Evolutionary conservation across 2,888 invertebrate species (phyloP), one percentile per base, ranked within the genome.

Genomic region (Drosophila paucipuncta): DNA sequence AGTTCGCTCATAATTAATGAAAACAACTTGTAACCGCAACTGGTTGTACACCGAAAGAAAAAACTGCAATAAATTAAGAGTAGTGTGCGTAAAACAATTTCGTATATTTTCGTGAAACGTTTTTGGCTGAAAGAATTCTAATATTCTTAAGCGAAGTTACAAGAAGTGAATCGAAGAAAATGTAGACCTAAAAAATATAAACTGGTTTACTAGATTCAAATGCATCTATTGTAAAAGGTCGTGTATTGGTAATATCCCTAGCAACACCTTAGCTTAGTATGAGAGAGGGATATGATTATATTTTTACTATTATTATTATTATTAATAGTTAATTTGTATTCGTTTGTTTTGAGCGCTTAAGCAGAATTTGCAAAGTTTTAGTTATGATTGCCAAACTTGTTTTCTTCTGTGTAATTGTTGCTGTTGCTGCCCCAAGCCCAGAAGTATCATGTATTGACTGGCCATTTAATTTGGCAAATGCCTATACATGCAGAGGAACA

Each of bases 1-100:
- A 31, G 35, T 64, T 52, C 63, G 79, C 84, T 86, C 89, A 87
- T 90, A 87, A 90, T 87, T 87, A 87, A 90, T 90, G 89, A 78
- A 89, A 90, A 78, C 73, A 59, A 53, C 59, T 62, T 43, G 74
- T 80, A 69, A 70, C 50, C 78, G 65, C 76, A 81, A 82, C 74
- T 77, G 50, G 75, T 71, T 52, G 33, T 58, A 39, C 55, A 57
- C 55, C 18, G 37, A 0, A 7, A 55, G 28, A 55, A 55, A 55
- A 11, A 10, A 22, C 6, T 2, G 2, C 6, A 18, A 18, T 50
- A 28, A 28, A 25, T 16, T 25, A 9, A 2, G 4, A 25, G 7
- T 25, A 7, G 22, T 47, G 13, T 7, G 22, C 22, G 4, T 33
- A 3, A 35, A 1, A 9, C 2, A 13, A 47, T 47, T 22, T 22